Evolutionary conservation across 2,797 vertebrate species (phyloP).

Genomic region (Syndactyla subalaris): DNA sequence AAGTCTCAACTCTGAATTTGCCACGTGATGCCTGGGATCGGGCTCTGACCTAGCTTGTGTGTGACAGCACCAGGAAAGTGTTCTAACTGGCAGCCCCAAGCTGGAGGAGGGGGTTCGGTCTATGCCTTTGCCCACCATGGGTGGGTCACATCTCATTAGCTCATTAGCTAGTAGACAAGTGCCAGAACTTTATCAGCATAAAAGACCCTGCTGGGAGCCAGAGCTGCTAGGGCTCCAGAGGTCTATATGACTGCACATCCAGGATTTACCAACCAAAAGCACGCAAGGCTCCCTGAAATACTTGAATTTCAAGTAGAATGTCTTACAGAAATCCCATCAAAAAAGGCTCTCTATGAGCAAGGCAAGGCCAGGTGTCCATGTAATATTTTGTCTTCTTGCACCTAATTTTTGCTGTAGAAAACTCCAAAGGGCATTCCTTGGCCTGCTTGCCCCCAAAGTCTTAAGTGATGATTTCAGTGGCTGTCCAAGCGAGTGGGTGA

Average conservation of each 20-base stretch:
- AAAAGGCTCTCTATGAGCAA: neutral
- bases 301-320: neutral
- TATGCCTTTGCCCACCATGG: neutral
- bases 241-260: neutral
- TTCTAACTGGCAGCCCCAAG: neutral
- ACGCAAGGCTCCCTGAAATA: neutral
- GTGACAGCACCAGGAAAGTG: neutral
- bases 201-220: neutral
- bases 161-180: neutral
- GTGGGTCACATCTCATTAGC: neutral
- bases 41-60: neutral
- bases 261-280: neutral
- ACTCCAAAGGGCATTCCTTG: neutral
- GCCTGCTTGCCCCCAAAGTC: neutral
- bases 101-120: neutral
- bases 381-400: neutral
- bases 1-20: neutral
- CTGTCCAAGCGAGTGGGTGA: neutral
- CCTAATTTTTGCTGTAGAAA: neutral
- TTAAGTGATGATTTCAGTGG: neutral
- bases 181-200: neutral
- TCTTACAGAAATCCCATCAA: neutral
- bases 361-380: neutral
- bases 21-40: rapidly evolving
- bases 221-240: neutral